A percentile compares a stretch with the other conserved stretches of the same genome.
Evolutionary conservation across 2,113 vertebrate species (phyloP).

Genomic region (Myotis davidii): DNA sequence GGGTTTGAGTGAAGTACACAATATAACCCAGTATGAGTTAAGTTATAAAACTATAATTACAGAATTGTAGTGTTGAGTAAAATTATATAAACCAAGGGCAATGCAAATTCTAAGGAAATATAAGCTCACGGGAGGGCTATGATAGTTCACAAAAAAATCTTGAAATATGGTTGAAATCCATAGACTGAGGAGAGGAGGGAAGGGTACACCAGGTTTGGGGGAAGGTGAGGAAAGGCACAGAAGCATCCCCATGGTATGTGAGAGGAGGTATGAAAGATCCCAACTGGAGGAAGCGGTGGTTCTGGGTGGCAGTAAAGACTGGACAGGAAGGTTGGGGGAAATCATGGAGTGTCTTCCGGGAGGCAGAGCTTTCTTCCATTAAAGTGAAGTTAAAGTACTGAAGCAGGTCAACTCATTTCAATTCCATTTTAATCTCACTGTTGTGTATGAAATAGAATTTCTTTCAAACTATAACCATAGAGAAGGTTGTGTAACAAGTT

Average conservation of each 20-base stretch:
- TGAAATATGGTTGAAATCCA: background rate
- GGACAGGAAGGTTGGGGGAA: background rate
- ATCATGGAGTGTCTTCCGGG: background rate
- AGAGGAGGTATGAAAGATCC: background rate
- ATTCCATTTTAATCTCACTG: background rate
- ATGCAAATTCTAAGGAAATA: background rate
- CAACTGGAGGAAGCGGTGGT: background rate
- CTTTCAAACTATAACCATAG: background rate
- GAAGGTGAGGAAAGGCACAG: background rate
- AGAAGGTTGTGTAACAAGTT: background rate
- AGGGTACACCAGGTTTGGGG: background rate
- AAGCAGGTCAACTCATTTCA: background rate
- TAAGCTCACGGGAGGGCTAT: background rate
- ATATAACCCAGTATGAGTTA: background rate
- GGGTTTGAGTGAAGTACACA: background rate
- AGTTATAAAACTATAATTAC: background rate
- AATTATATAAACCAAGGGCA: background rate
- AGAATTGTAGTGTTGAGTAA: background rate
- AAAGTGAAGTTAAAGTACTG: background rate
- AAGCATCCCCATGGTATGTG: too few species aligned
- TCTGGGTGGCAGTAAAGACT: background rate
- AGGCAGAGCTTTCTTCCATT: background rate
- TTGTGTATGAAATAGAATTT: background rate
- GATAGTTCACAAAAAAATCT: background rate
- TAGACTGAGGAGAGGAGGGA: background rate